A percentile compares a stretch with the other conserved stretches of the same genome.
Conservation (phyloP, 2,113 vertebrate species). For the Zosterops hypoxanthus region DNA sequence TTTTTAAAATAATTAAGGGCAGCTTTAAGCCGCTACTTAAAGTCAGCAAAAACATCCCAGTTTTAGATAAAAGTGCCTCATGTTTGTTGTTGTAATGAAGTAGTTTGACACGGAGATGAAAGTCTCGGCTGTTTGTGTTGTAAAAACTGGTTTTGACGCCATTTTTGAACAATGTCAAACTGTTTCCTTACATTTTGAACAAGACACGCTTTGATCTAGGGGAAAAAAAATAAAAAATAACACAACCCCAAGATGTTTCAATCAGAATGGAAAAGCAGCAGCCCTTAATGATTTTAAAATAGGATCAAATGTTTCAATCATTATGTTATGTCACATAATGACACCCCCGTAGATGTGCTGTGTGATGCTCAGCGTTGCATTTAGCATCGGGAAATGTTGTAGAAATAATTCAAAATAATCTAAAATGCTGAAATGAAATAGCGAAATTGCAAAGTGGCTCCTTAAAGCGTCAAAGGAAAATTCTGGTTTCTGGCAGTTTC, state of each 20-base stretch:
- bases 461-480: background rate
- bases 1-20: slow-evolving; percentile 62
- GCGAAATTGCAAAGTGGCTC: background rate
- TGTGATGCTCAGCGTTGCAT: slow-evolving; percentile 13
- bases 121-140: slow-evolving; percentile 40
- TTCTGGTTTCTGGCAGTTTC: background rate
- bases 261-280: slow-evolving; percentile 12
- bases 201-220: slow-evolving; percentile 31
- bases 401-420: slow-evolving; percentile 47
- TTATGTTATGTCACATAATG: slow-evolving; percentile 32
- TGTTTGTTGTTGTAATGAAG: slow-evolving; percentile 57
- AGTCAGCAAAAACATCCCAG: slow-evolving; percentile 5
- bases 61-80: slow-evolving; percentile 39
- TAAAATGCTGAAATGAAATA: background rate
- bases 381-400: slow-evolving; percentile 10
- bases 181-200: slow-evolving; percentile 48
- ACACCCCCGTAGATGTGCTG: background rate
- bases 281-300: slow-evolving; percentile 53
- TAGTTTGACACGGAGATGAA: slow-evolving; percentile 49
- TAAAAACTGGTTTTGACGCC: slow-evolving; percentile 34
- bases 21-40: slow-evolving; percentile 27
- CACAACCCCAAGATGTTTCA: background rate
- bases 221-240: background rate
- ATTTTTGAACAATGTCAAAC: slow-evolving; percentile 47
- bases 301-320: slow-evolving; percentile 48